phyloP scores from a whole-genome alignment of 23 tunicate species.

The Styela clava region DNA sequence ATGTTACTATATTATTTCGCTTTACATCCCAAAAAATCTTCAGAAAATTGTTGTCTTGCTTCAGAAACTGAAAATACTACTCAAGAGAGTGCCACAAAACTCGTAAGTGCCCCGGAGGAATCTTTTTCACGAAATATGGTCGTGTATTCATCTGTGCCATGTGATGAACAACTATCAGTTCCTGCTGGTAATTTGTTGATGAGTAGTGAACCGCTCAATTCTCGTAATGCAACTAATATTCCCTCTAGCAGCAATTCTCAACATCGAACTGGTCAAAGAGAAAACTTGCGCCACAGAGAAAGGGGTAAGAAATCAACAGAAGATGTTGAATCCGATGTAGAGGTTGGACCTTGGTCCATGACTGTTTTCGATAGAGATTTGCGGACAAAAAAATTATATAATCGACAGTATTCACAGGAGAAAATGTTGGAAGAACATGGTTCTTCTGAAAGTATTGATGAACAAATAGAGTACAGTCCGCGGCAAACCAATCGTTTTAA shows the following conservation, averaged over 20 bases:
- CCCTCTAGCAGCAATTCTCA: not conserved
- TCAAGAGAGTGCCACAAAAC: not conserved
- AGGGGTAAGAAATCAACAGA: not conserved
- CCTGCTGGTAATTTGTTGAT: not conserved
- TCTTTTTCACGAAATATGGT: not conserved
- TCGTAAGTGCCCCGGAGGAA: conserved; percentile 7
- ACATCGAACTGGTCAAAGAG: not conserved
- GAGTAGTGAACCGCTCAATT: too few relatives aligned
- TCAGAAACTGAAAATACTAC: not conserved
- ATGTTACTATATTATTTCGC: conserved; percentile 48
- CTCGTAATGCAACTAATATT: not conserved
- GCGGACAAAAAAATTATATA: conserved; percentile 9
- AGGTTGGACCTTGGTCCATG: not conserved
- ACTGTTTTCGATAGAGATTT: conserved; percentile 6
- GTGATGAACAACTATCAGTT: not conserved
- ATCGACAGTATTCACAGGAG: conserved; percentile 21
- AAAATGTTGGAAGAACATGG: conserved; percentile 3
- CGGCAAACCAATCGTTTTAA: conserved; percentile 6
- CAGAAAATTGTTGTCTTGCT: not conserved
- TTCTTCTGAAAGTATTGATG: not conserved
- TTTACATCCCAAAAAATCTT: conserved; percentile 52
- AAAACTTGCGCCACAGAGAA: not conserved
- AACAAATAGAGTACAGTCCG: not conserved
- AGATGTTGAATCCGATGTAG: not conserved
- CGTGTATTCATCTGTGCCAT: not conserved